Evolutionary conservation across 2,113 vertebrate species (phyloP), one percentile per base, ranked within the genome.

Genomic region (Channa maculata): DNA sequence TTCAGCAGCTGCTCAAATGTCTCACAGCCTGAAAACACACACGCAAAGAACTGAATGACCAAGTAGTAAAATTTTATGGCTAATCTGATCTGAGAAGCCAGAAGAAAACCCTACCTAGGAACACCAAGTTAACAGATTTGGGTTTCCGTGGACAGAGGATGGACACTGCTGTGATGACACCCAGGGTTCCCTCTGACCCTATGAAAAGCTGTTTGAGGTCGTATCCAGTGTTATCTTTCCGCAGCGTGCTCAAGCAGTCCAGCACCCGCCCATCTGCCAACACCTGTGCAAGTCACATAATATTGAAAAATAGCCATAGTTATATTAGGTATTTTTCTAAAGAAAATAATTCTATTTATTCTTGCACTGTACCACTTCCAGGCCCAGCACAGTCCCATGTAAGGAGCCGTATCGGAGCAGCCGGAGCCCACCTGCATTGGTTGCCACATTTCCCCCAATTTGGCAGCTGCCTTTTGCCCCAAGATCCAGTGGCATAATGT

Each of bases 121-220:
- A 96, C 8, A 96, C 96, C 72, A 99, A 92, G 5, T 96, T 98
- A 51, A 97, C 95, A 46, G 96, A 93, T 77, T 82, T 93, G 11
- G 98, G 96, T 90, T 94, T 98, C 74, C 89, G 94, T 5, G 97
- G 97, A 73, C 98, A 99, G 34, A 98, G 86, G 54, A 99, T 86
- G 60, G 97, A 97, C 51, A 99, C 94, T 0, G 96, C 95, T 0
- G 97, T 98, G 82, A 99, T 94, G 60, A 99, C 77, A 7, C 98
- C 98, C 75, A 99, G 79, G 1, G 98, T 99, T 5, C 98, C 98
- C 85, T 99, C 98, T 0, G 97, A 97, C 1, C 98, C 98, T 0
- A 99, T 98, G 82, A 99, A 98, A 53, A 99, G 95, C 94, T 99
- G 98, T 86, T 99, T 99, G 83, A 99, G 89, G 82, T 99, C 98